Conservation (phyloP, 2,113 vertebrate species). For the Nycticorax nycticorax region DNA sequence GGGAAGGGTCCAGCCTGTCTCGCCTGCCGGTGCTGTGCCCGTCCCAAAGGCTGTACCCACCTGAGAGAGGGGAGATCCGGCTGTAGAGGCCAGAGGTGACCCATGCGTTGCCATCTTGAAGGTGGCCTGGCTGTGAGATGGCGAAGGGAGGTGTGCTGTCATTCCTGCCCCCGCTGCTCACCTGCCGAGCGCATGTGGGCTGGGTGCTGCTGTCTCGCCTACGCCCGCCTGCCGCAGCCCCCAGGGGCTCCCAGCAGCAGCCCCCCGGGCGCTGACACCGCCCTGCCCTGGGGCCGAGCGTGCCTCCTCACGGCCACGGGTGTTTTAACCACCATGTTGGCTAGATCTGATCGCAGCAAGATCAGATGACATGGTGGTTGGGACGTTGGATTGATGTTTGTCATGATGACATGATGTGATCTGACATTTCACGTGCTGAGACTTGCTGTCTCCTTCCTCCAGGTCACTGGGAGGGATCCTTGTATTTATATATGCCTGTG, state of each 20-base stretch:
- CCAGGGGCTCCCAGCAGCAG: no score
- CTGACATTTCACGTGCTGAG: background rate
- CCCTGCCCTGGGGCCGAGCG: background rate
- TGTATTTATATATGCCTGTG: background rate
- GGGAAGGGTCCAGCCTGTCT: background rate
- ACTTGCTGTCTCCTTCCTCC: background rate
- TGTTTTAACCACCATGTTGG: background rate
- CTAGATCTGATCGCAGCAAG: rapidly evolving
- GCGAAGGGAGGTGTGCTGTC: background rate
- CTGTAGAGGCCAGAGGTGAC: background rate
- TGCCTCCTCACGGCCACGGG: background rate
- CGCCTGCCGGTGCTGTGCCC: background rate
- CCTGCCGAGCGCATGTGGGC: background rate
- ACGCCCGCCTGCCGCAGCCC: rapidly evolving
- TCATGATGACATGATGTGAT: background rate
- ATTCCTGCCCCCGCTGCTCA: background rate
- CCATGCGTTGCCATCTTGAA: background rate
- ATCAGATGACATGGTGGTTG: background rate
- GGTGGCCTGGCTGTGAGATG: background rate
- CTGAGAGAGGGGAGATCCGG: background rate
- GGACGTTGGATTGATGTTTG: background rate
- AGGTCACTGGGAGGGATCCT: background rate
- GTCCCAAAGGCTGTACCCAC: background rate
- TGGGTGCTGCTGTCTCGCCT: background rate
- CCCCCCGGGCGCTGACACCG: background rate